Evolutionary conservation across 2,888 invertebrate species (phyloP).

Genomic region (Mantis religiosa): DNA sequence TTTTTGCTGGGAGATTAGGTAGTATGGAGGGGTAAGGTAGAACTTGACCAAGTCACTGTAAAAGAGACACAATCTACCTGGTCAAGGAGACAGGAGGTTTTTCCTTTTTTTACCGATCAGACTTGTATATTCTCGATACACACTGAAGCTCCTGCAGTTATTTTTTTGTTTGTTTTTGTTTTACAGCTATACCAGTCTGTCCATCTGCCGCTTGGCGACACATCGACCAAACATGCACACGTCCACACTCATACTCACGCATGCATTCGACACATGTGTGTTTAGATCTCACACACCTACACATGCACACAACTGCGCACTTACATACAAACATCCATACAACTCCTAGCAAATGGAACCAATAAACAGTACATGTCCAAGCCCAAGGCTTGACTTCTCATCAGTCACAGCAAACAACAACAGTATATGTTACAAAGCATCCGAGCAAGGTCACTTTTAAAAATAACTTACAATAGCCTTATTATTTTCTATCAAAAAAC

Average conservation of each 20-base stretch:
- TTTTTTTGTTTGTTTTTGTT: background rate
- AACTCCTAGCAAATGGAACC: conserved; percentile 1
- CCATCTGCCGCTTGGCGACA: conserved; percentile 24
- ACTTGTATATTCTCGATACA: conserved; percentile 27
- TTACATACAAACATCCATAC: background rate
- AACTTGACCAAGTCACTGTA: conserved; percentile 8
- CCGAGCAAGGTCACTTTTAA: conserved; percentile 58
- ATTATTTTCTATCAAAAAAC: conserved; percentile 20
- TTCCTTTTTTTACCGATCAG: conserved; percentile 11
- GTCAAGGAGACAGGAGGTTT: background rate
- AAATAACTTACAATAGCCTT: conserved; percentile 49
- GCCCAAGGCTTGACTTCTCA: background rate
- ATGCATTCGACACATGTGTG: background rate
- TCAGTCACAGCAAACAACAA: conserved; percentile 20
- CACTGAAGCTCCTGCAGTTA: conserved; percentile 26
- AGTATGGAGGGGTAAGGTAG: background rate
- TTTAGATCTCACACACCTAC: background rate
- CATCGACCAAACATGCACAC: background rate
- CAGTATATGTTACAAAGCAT: conserved; percentile 24
- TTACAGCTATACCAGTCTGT: conserved; percentile 3
- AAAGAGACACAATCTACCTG: background rate
- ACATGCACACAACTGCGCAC: background rate
- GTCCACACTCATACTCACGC: too few relatives aligned
- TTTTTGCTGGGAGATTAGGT: background rate
- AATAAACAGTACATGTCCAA: conserved; percentile 11